phyloP scores from a whole-genome alignment of 1,140 invertebrate species.

The Aphelenchoides avenae region DNA sequence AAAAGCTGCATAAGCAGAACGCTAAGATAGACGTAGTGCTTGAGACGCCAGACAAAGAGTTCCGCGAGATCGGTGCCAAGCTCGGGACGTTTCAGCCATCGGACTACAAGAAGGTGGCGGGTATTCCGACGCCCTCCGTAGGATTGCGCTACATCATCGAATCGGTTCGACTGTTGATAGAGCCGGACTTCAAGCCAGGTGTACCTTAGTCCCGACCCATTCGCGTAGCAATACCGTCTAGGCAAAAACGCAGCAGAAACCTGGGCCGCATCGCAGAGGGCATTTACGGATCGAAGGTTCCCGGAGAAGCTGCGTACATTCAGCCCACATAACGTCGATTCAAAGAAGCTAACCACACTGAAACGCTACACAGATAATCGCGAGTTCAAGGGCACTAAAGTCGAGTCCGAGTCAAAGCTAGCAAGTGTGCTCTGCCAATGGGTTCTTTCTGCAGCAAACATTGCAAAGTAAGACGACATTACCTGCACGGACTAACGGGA shows the following conservation, averaged over 20 bases:
- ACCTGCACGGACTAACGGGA: too few relatives aligned
- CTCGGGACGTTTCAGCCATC: conserved; percentile 4
- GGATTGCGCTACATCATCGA: conserved; percentile 25
- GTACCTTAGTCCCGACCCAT: not conserved
- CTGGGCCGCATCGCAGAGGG: conserved; percentile 9
- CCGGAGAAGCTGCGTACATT: conserved; percentile 7
- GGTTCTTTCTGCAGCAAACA: conserved; percentile 12
- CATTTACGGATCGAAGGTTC: conserved; percentile 8
- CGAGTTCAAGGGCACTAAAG: conserved; percentile 17
- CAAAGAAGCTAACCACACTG: conserved; percentile 6
- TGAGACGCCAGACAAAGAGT: conserved; percentile 26
- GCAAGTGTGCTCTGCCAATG: conserved; percentile 26
- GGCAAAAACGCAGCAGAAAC: conserved; percentile 14
- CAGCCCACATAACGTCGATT: conserved; percentile 2
- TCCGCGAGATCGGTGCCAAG: conserved; percentile 12
- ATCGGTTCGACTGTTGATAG: conserved; percentile 21
- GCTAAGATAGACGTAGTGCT: conserved; percentile 22
- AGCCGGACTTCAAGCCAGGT: conserved; percentile 15
- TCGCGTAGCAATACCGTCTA: conserved; percentile 6
- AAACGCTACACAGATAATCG: conserved; percentile 9
- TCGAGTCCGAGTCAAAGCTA: conserved; percentile 8
- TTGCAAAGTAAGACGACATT: conserved; percentile 34
- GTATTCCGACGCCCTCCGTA: conserved; percentile 16
- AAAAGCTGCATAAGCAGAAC: conserved; percentile 26
- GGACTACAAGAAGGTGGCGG: conserved; percentile 28